phyloP scores from a whole-genome alignment of 92 coral and sea anemone species.

The Umimayanthus chanpuru region DNA sequence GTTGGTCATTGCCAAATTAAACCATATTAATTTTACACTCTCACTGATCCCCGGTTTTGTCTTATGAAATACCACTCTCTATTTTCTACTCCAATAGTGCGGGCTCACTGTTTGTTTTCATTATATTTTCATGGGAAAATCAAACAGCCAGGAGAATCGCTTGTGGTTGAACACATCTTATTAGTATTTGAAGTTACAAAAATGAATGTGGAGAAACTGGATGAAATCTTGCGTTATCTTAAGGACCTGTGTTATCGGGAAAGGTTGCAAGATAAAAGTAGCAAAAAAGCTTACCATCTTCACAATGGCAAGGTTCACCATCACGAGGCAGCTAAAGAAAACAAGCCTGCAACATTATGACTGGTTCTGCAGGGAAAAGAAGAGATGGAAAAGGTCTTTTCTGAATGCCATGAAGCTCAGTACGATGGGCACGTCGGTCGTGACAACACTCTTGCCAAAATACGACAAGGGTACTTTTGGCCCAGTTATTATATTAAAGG shows the following conservation, averaged over 20 bases:
- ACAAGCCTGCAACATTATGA: not conserved
- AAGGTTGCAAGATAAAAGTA: conserved; percentile 17
- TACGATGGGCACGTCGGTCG: too few relatives aligned
- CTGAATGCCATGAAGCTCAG: not conserved
- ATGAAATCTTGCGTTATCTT: conserved; percentile 7
- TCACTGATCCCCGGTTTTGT: too few relatives aligned
- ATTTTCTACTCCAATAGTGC: too few relatives aligned
- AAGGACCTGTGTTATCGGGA: conserved; percentile 31
- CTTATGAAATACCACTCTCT: too few relatives aligned
- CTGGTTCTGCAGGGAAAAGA: conserved; percentile 25
- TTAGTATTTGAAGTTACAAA: too few relatives aligned
- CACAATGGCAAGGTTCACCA: conserved; percentile 1
- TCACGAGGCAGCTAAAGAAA: conserved; percentile 1
- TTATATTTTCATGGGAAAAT: too few relatives aligned
- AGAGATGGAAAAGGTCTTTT: not conserved
- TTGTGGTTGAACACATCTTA: too few relatives aligned
- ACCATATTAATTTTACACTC: too few relatives aligned
- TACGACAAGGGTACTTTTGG: conserved; percentile 36
- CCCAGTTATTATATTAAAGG: conserved; percentile 41
- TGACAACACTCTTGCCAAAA: conserved; percentile 3
- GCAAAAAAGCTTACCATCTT: conserved; percentile 10
- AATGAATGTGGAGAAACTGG: not conserved
- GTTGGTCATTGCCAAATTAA: too few relatives aligned
- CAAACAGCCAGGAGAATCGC: too few relatives aligned
- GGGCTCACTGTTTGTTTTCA: too few relatives aligned